Conservation (phyloP, 2,797 vertebrate species). For the Cichlasoma orientale region DNA sequence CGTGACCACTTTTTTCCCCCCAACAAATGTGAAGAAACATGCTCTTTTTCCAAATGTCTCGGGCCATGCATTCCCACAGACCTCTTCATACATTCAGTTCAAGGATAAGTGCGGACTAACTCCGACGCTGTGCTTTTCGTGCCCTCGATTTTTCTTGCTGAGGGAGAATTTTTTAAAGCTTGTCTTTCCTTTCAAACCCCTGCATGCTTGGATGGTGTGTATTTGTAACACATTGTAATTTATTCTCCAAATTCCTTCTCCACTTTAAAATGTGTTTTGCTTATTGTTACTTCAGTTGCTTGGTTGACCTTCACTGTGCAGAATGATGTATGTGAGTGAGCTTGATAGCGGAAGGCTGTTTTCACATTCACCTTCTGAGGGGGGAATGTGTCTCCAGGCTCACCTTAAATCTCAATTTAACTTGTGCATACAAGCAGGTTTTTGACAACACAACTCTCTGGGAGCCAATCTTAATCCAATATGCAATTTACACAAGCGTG, state of each 20-base stretch:
- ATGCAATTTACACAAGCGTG: not conserved
- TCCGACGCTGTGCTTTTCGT: constrained; percentile 3
- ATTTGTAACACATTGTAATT: constrained; percentile 4
- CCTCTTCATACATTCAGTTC: constrained; percentile 12
- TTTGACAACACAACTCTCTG: not conserved
- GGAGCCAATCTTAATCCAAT: not conserved
- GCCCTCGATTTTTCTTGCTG: not conserved
- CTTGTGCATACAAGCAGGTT: not conserved
- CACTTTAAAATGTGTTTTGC: constrained; percentile 3
- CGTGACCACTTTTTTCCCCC: not conserved
- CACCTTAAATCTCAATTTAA: constrained; percentile 2
- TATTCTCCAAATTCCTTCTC: constrained; percentile 9
- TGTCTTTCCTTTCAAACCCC: not conserved
- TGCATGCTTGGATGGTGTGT: not conserved
- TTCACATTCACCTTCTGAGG: constrained; percentile 6
- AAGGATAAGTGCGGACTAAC: not conserved
- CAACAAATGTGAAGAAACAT: constrained; percentile 8
- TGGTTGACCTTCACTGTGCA: constrained; percentile 36
- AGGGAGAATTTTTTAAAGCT: constrained; percentile 11
- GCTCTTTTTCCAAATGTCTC: not conserved
- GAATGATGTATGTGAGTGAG: constrained; percentile 17
- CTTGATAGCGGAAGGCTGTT: not conserved
- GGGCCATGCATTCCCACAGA: not conserved
- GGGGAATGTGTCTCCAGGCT: not conserved
- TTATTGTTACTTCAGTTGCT: constrained; percentile 16